A percentile compares a stretch with the other conserved stretches of the same genome.
Conservation (phyloP, 2,113 vertebrate genomes). For the Pterocles burchelli region DNA sequence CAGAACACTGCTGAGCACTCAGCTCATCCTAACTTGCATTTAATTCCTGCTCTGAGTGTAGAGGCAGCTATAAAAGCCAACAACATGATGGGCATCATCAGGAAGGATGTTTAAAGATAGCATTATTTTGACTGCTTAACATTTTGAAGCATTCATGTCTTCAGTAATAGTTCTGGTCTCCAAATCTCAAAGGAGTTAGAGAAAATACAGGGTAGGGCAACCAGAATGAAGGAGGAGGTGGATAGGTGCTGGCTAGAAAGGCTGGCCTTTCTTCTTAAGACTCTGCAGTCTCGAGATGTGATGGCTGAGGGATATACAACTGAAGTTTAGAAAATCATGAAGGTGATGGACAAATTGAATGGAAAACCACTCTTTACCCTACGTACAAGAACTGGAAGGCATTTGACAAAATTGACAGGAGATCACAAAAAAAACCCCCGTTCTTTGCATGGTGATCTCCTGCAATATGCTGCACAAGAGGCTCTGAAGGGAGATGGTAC, state of each 20-base stretch:
- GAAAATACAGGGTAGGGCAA: background rate
- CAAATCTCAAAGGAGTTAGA: background rate
- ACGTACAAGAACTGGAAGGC: background rate
- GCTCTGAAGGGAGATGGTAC: background rate
- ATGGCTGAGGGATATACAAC: background rate
- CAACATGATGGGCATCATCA: background rate
- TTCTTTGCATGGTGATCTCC: background rate
- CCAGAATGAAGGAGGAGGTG: background rate
- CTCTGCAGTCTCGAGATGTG: background rate
- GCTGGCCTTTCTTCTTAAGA: background rate
- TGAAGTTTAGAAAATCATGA: background rate
- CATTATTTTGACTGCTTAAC: background rate
- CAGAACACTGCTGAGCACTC: constrained; percentile 8
- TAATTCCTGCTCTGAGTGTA: background rate
- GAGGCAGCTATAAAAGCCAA: background rate
- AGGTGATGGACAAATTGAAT: background rate
- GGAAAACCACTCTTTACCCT: background rate
- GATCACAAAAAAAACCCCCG: background rate
- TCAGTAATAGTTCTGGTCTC: background rate
- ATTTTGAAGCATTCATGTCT: background rate
- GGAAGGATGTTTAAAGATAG: background rate
- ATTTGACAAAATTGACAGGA: background rate
- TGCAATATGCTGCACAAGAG: background rate
- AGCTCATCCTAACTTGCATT: background rate
- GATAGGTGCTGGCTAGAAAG: background rate